Percentiles rank a stretch among this genome's conserved stretches.
Evolutionary conservation across 2,113 vertebrate genomes (phyloP).

Genomic region (Protobothrops mucrosquamatus): DNA sequence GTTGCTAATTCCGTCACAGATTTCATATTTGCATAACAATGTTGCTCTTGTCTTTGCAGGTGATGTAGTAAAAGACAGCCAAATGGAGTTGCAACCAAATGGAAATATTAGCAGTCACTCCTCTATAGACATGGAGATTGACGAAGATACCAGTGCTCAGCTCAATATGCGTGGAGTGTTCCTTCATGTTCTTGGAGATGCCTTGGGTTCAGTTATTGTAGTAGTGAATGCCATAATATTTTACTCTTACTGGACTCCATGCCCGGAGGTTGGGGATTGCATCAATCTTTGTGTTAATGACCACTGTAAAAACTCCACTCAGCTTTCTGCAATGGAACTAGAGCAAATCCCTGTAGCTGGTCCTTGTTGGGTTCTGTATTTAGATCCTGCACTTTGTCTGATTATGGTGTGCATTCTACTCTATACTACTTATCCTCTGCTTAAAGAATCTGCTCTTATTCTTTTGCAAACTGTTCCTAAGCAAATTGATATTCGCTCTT

Average conservation of each 20-base stretch:
- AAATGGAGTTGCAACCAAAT: slow-evolving; percentile 82
- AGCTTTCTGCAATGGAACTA: slow-evolving; percentile 40
- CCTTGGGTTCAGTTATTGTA: slow-evolving; percentile 95
- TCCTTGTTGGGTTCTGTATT: slow-evolving; percentile 96
- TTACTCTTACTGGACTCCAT: slow-evolving; percentile 86
- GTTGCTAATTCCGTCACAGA: background rate
- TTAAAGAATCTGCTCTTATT: slow-evolving; percentile 98
- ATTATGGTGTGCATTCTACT: slow-evolving; percentile 95
- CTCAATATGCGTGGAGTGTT: slow-evolving; percentile 99
- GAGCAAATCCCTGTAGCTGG: slow-evolving; percentile 64
- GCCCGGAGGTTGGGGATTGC: slow-evolving; percentile 71
- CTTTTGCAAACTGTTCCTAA: slow-evolving; percentile 97
- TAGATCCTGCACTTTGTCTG: slow-evolving; percentile 91
- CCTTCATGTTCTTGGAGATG: slow-evolving; percentile 95
- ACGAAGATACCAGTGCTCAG: slow-evolving; percentile 75
- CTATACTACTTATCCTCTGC: slow-evolving; percentile 93
- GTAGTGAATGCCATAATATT: slow-evolving; percentile 91
- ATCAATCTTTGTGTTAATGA: slow-evolving; percentile 79
- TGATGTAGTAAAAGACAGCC: slow-evolving; percentile 71
- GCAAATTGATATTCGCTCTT: slow-evolving; percentile 89
- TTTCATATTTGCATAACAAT: slow-evolving; percentile 17
- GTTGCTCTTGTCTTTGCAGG: slow-evolving; percentile 55
- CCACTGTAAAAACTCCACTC: slow-evolving; percentile 79
- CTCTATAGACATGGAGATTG: slow-evolving; percentile 71
- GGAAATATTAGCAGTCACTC: slow-evolving; percentile 77